Conservation (phyloP, 2,113 vertebrate species). For the Varanus salvator region DNA sequence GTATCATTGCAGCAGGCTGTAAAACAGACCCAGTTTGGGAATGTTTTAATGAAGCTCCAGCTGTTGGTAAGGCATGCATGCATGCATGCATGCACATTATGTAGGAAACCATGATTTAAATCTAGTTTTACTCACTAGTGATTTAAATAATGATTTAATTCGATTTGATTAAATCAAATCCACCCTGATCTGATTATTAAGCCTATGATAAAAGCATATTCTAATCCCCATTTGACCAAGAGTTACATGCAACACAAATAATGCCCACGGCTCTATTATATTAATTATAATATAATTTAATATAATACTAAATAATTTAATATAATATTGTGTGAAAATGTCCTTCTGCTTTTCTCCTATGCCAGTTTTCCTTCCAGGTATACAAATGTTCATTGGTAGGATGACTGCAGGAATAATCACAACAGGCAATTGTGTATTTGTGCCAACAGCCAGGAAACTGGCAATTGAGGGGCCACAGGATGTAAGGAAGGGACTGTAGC, state of each 20-base stretch:
- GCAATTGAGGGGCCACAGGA: neutral
- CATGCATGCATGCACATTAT: too few species aligned
- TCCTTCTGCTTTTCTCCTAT: neutral
- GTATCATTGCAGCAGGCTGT: too few species aligned
- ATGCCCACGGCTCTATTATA: neutral
- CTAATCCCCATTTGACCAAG: neutral
- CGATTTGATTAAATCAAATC: too few species aligned
- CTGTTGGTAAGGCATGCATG: too few species aligned
- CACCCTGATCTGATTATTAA: neutral
- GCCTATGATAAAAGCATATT: neutral
- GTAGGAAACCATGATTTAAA: too few species aligned
- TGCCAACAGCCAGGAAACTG: neutral
- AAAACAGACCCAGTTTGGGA: too few species aligned
- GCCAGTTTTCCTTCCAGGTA: neutral
- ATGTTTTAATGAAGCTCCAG: too few species aligned
- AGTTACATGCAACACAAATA: neutral
- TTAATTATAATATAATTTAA: too few species aligned
- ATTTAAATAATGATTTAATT: too few species aligned
- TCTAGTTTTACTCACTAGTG: too few species aligned
- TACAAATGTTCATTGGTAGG: neutral
- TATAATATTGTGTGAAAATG: neutral
- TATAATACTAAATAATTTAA: too few species aligned
- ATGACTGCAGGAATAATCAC: neutral
- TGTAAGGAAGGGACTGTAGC: neutral
- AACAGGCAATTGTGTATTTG: neutral